These are phyloP conservation scores for Harpalus rubripes DNA, from an alignment of 2,888 invertebrate species.

Conservation along the genomic window DNA sequence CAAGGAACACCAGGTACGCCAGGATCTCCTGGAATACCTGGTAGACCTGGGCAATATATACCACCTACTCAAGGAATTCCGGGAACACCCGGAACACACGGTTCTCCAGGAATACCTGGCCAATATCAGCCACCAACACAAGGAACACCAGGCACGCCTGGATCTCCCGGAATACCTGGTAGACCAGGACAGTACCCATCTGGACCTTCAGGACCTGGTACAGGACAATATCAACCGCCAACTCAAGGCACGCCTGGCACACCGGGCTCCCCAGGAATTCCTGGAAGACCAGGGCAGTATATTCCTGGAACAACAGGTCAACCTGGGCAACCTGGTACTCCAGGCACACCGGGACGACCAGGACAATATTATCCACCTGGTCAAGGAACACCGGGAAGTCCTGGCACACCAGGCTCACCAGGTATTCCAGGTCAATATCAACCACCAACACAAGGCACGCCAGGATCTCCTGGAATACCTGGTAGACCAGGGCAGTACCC, in stretches of 20 bases:
- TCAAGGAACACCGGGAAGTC: constrained; percentile 69
- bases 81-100: too few species aligned
- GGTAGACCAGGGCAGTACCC: constrained; percentile 68
- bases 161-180: constrained; percentile 76
- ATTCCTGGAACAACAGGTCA: constrained; percentile 50
- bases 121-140: constrained; percentile 58
- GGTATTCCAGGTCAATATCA: constrained; percentile 68
- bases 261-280: constrained; percentile 77
- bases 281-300: constrained; percentile 53
- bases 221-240: constrained; percentile 60
- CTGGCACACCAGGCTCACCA: constrained; percentile 68
- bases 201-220: constrained; percentile 57
- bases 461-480: constrained; percentile 68
- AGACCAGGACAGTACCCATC: constrained; percentile 71
- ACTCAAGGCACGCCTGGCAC: constrained; percentile 66
- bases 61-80: background rate
- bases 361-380: constrained; percentile 67
- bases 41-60: too few species aligned
- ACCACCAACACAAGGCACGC: constrained; percentile 75
- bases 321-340: constrained; percentile 66
- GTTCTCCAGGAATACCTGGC: constrained; percentile 67
- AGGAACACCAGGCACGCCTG: constrained; percentile 69
- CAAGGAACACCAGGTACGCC: too few species aligned
- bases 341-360: constrained; percentile 67
- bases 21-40: too few species aligned